phyloP scores from a whole-genome alignment of 2,113 vertebrate genomes.

The Scopus umbretta region DNA sequence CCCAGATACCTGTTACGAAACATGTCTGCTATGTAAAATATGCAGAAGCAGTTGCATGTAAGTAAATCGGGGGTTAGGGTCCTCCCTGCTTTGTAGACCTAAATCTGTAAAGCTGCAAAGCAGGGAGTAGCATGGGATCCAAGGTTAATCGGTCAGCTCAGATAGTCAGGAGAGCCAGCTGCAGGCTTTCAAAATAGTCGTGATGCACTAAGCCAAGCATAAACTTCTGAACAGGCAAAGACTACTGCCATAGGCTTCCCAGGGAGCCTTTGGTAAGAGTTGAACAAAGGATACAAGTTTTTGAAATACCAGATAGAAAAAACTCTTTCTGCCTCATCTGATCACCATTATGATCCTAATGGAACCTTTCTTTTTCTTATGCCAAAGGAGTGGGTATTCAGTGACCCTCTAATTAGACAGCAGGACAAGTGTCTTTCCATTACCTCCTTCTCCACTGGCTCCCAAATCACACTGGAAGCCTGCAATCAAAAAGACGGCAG shows the following conservation, averaged over 20 bases:
- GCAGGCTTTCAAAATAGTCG: not conserved
- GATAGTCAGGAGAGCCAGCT: not conserved
- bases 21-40: not conserved
- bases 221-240: not conserved
- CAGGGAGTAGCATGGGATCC: not conserved
- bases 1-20: not conserved
- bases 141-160: not conserved
- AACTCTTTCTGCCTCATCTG: not conserved
- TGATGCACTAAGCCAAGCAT: not conserved
- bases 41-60: not conserved
- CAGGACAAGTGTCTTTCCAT: slow-evolving; percentile 91
- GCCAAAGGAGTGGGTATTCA: slow-evolving; percentile 88
- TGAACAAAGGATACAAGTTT: not conserved
- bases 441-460: slow-evolving; percentile 82
- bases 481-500: slow-evolving; percentile 89
- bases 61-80: not conserved
- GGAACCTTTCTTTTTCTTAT: not conserved
- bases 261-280: not conserved
- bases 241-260: not conserved
- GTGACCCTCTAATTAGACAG: slow-evolving; percentile 89
- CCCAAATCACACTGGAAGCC: slow-evolving; percentile 84
- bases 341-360: not conserved
- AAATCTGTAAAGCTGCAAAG: not conserved
- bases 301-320: not conserved
- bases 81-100: not conserved